phyloP scores from a whole-genome alignment of 2,888 invertebrate genomes.

The Stramonita haemastoma region DNA sequence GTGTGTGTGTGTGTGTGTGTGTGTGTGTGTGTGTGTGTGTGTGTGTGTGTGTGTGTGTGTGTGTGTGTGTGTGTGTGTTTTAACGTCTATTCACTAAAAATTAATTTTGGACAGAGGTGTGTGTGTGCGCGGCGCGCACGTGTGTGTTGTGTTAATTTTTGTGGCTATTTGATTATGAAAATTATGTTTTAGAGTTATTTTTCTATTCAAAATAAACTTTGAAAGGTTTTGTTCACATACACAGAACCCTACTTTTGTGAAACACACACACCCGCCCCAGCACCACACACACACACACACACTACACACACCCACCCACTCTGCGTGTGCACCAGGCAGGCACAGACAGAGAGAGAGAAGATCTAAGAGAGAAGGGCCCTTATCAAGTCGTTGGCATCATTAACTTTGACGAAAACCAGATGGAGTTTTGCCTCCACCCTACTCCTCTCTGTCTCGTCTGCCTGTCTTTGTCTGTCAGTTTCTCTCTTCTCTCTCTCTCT shows the following conservation, averaged over 20 bases:
- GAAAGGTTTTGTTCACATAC: neutral
- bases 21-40: neutral
- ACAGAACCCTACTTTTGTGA: neutral
- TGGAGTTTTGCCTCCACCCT: neutral
- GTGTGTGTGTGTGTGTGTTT: neutral
- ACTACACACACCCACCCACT: neutral
- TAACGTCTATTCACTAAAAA: neutral
- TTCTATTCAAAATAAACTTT: neutral
- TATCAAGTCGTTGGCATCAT: no score
- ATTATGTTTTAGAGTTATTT: neutral
- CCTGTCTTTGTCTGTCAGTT: no score
- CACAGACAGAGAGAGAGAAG: neutral
- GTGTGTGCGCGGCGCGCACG: no score
- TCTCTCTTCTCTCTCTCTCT: no score
- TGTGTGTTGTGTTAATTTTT: no score
- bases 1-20: conserved; percentile 20
- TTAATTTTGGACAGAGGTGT: no score
- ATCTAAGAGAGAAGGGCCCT: no score
- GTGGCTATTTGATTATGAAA: neutral
- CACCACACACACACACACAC: neutral
- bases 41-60: conserved; percentile 11
- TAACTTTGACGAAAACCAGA: no score
- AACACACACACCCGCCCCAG: neutral
- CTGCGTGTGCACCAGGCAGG: neutral
- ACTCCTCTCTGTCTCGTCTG: neutral